Base-by-base conservation (phyloP, 2,888 invertebrate species). In the Chloroclystis v-ata region DNA sequence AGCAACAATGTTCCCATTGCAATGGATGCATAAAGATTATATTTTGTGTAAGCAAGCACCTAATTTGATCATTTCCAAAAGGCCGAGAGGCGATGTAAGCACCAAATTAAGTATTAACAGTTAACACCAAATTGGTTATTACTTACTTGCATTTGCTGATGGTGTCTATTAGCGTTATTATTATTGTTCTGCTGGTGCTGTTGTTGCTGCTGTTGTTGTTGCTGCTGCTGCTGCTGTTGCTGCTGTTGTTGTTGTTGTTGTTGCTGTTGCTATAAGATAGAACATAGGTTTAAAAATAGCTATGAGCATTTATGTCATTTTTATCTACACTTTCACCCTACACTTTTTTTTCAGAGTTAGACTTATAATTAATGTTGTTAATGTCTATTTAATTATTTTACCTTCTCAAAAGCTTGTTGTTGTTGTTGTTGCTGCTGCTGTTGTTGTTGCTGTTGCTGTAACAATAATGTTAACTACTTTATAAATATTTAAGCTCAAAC, bases 101-200 rank as follows among this genome's bases (percentile, higher is more conserved):
- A n/a, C n/a, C n/a, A n/a, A n/a, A n/a, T n/a, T n/a, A n/a, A n/a
- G n/a, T n/a, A n/a, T n/a, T n/a, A n/a, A n/a, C n/a, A n/a, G n/a
- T n/a, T n/a, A n/a, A n/a, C n/a, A n/a, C n/a, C n/a, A n/a, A n/a
- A n/a, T n/a, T n/a, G n/a, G n/a, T n/a, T n/a, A n/a, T 2, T 51
- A 69, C 82, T 78, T 63, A 90, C 89, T 72, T 90, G 91, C 78
- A 90, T 88, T 76, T 90, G 90, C 62, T 87, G 87, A 63, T 86
- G 87, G 54, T 86, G 87, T 52, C 86, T 68, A 69, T 79, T 85
- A 11, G 76, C 65, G 52, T 70, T 73, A 54, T 74, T 78, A 52
- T 71, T 71, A 59, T 47, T 54, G 12, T 49, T 67, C 56, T 78
- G 76, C 54, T 77, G 71, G 49, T 74, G 69, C 30, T 78, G 75